Conservation (phyloP, 1,140 invertebrate species). For the Drosophila kohkoa region DNA sequence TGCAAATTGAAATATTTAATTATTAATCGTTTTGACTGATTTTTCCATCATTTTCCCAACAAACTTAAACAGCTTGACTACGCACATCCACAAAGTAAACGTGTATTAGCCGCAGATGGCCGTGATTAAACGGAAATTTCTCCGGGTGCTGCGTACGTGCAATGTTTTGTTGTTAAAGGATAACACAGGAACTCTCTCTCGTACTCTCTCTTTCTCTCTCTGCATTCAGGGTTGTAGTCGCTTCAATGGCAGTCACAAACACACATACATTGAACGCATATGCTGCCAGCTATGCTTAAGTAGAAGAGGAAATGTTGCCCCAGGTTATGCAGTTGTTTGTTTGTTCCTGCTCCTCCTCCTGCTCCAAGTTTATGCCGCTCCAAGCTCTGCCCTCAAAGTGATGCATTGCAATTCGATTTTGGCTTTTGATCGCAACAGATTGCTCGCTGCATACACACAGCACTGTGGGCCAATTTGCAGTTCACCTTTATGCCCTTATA, state of each 20-base stretch:
- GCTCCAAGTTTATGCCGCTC: neutral
- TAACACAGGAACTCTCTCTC: neutral
- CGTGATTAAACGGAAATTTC: neutral
- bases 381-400: neutral
- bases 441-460: neutral
- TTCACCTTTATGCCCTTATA: too few relatives aligned
- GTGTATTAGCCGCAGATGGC: neutral
- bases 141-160: neutral
- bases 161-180: neutral
- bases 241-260: neutral
- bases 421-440: slow-evolving; percentile 16
- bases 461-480: neutral
- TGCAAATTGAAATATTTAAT: too few relatives aligned
- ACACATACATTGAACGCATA: slow-evolving; percentile 6
- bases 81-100: neutral
- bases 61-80: neutral
- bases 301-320: neutral
- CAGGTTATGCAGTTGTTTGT: slow-evolving; percentile 11
- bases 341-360: slow-evolving; percentile 2
- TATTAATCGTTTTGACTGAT: too few relatives aligned
- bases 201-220: too few relatives aligned
- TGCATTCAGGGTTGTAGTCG: neutral
- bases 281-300: slow-evolving; percentile 1
- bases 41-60: neutral
- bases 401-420: slow-evolving; percentile 14